These are phyloP conservation scores for Odontothrips loti DNA, from an alignment of 2,888 invertebrate genomes.

Conservation along the genomic window DNA sequence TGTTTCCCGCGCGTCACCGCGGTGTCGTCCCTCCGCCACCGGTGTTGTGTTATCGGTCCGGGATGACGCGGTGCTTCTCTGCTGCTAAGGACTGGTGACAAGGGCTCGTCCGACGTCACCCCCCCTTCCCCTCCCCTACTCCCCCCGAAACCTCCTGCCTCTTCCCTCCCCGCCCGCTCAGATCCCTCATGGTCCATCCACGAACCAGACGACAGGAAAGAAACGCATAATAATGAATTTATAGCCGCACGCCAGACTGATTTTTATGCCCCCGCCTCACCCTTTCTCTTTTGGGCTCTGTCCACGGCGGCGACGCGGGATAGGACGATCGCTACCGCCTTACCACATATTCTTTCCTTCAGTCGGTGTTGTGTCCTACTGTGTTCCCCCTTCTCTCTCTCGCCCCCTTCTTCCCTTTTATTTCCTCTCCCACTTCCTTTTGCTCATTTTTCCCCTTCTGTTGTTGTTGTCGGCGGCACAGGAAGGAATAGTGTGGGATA, in stretches of 20 bases:
- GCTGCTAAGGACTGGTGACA: not conserved
- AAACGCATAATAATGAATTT: constrained; percentile 27
- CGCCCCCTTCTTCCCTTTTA: constrained; percentile 12
- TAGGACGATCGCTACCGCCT: not conserved
- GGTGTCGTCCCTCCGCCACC: too few relatives aligned
- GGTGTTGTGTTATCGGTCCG: too few relatives aligned
- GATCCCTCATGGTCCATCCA: too few relatives aligned
- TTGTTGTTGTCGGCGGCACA: constrained; percentile 29
- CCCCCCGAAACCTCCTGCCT: not conserved
- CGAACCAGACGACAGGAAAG: constrained; percentile 16
- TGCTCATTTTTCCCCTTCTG: constrained; percentile 13
- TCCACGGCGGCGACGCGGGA: not conserved
- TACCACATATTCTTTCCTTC: constrained; percentile 9
- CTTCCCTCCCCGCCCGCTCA: too few relatives aligned
- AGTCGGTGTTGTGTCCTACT: not conserved
- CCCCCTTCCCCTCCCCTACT: not conserved
- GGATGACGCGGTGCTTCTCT: not conserved
- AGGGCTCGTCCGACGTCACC: not conserved
- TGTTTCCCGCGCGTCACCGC: too few relatives aligned
- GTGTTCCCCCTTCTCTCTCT: not conserved
- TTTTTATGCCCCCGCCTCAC: not conserved
- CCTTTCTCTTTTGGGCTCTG: not conserved
- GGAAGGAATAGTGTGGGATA: not conserved
- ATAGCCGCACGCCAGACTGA: constrained; percentile 24
- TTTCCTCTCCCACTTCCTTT: constrained; percentile 26